A percentile compares a stretch with the other conserved stretches of the same genome.
Evolutionary conservation across 1,140 invertebrate genomes (phyloP).

Genomic region (Drosophila orosa): DNA sequence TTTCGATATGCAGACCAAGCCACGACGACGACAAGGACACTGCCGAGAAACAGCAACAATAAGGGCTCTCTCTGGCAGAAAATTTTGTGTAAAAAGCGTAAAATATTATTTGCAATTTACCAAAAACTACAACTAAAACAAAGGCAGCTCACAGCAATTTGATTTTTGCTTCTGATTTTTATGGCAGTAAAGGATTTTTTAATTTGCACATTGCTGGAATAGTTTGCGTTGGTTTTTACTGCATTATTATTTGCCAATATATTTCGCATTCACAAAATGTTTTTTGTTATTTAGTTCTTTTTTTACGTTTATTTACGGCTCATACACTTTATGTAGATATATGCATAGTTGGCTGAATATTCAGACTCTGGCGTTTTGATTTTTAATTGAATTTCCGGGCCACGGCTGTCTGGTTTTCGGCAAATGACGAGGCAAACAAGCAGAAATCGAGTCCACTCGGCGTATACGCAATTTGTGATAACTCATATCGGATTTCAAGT

Average conservation of each 20-base stretch:
- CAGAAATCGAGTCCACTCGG: conserved; percentile 38
- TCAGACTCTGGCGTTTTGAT: conserved; percentile 50
- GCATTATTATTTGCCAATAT: conserved; percentile 59
- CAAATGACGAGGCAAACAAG: conserved; percentile 44
- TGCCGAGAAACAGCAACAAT: conserved; percentile 23
- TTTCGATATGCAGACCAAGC: conserved; percentile 56
- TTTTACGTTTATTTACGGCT: conserved; percentile 29
- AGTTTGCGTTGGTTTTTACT: conserved; percentile 34
- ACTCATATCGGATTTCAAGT: conserved; percentile 39
- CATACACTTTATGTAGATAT: conserved; percentile 16
- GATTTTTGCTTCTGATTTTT: conserved; percentile 28
- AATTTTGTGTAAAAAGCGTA: conserved; percentile 60
- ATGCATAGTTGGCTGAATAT: conserved; percentile 23
- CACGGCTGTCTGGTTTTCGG: conserved; percentile 16
- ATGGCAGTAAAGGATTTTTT: conserved; percentile 24
- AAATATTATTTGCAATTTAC: conserved; percentile 61
- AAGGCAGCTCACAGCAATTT: conserved; percentile 12
- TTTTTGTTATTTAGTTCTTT: conserved; percentile 2
- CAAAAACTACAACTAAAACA: conserved; percentile 19
- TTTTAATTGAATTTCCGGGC: conserved; percentile 49
- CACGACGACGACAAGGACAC: conserved; percentile 34
- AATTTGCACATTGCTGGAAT: conserved; percentile 43
- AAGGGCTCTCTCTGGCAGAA: conserved; percentile 41
- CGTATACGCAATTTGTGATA: conserved; percentile 37
- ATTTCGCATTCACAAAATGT: conserved; percentile 25